Percentiles rank a stretch among this genome's conserved stretches.
Evolutionary conservation across 2,888 invertebrate genomes (phyloP).

Genomic region (Nysson spinosus): DNA sequence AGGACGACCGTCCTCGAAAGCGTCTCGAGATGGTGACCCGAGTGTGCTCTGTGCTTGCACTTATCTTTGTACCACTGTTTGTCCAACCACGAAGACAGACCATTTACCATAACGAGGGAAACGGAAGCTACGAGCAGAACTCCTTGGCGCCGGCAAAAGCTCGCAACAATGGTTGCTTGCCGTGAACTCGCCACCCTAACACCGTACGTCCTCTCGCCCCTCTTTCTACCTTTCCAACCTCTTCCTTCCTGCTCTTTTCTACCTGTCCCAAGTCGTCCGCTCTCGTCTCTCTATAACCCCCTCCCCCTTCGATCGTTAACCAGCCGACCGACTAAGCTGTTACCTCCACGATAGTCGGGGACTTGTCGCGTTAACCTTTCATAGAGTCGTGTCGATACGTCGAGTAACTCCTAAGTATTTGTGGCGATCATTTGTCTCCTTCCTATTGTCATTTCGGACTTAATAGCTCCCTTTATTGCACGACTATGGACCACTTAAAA

Average conservation of each 20-base stretch:
- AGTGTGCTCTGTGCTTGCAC: constrained; percentile 62
- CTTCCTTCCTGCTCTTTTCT: constrained; percentile 13
- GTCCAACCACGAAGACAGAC: constrained; percentile 70
- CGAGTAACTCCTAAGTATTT: no score
- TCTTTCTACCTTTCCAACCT: constrained; percentile 14
- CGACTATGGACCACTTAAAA: no score
- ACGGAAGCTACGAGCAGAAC: constrained; percentile 62
- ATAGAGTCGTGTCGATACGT: no score
- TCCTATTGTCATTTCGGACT: no score
- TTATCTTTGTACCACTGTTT: constrained; percentile 73
- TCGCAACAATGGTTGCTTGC: constrained; percentile 54
- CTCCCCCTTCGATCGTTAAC: no score
- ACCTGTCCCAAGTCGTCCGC: background rate
- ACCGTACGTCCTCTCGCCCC: constrained; percentile 17
- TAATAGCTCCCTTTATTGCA: no score
- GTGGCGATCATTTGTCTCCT: no score
- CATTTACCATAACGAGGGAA: constrained; percentile 75
- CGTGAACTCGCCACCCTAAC: constrained; percentile 33
- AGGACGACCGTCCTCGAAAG: constrained; percentile 60
- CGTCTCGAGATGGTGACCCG: constrained; percentile 70
- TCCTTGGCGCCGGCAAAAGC: constrained; percentile 52
- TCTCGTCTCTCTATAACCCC: no score
- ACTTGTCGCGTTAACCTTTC: no score
- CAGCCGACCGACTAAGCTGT: no score
- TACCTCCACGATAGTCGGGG: no score